Conservation (phyloP, 1,140 invertebrate species). For the Hyles vespertilio region DNA sequence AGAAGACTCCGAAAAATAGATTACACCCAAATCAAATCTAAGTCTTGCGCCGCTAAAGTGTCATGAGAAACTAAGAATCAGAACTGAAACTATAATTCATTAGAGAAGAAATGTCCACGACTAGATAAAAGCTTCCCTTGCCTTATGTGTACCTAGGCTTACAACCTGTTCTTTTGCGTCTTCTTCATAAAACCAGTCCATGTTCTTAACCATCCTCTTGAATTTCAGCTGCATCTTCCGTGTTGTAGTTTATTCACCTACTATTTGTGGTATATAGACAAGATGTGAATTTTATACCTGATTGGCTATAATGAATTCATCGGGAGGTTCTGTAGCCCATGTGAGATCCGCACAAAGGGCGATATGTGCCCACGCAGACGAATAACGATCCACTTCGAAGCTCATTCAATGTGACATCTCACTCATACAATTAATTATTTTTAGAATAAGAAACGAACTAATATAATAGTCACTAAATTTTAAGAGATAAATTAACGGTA, state of each 20-base stretch:
- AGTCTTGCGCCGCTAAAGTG: no score
- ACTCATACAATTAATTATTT: conserved; percentile 62
- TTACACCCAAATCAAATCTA: no score
- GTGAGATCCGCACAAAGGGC: conserved; percentile 72
- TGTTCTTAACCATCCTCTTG: no score
- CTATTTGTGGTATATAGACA: no score
- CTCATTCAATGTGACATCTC: conserved; percentile 73
- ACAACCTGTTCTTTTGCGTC: no score
- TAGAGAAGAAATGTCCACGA: neutral
- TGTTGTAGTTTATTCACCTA: no score
- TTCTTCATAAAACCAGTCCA: no score
- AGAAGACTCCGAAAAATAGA: no score
- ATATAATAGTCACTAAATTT: conserved; percentile 67
- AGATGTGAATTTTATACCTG: conserved; percentile 37
- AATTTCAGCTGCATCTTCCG: no score
- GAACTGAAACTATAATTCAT: no score
- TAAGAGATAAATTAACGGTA: conserved; percentile 62
- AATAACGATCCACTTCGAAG: conserved; percentile 69
- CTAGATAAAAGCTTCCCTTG: neutral
- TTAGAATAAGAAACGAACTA: conserved; percentile 59
- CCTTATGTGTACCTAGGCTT: no score
- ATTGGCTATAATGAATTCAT: conserved; percentile 67
- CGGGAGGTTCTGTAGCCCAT: conserved; percentile 63
- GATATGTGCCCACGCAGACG: conserved; percentile 67
- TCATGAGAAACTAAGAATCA: no score